Base-by-base conservation (phyloP, 2,888 invertebrate genomes). In the Abrostola triplasia region DNA sequence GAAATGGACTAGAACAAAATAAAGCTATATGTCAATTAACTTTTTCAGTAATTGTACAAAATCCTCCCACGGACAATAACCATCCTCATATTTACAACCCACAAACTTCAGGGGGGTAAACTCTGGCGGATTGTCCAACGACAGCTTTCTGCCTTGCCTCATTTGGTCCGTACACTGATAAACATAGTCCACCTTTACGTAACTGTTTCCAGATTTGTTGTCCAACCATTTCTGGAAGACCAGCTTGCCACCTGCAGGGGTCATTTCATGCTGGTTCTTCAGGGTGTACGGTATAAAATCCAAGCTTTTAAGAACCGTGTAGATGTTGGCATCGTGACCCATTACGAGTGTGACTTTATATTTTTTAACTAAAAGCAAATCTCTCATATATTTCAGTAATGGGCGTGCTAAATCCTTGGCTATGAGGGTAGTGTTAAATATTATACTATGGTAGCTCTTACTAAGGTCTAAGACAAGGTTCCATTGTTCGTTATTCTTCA, bases 311-410 rank as follows among this genome's bases (percentile, higher is more conserved):
- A 93, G 64, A 0, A 93, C 48, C 0, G 92, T 91, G 47, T 89
- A 90, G 5, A 93, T 81, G 65, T 94, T 94, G 1, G 92, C 90
- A 79, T 93, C 93, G 66, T 94, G 94, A 0, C 92, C 94, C 90
- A 93, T 92, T 0, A 94, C 67, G 10, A 93, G 72, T 0, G 82
- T 76, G 0, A 92, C 80, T 80, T 87, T 92, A 12, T 70, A 53
- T 13, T 73, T 55, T 12, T 75, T 54, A 36, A 84, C 80, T 5
- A 88, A 56, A 54, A 93, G 86, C 11, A 89, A 77, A 2, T 84
- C 73, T 0, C 76, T 77, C 56, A 94, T 85, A 67, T 86, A 91
- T 48, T 82, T 79, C 0, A 93, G 41, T 35, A 94, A 71, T 0
- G 92, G 92, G 37, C 72, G 56, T 0, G 93, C 85, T 36, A 93